Evolutionary conservation across 1,140 invertebrate genomes (phyloP).

Genomic region (Neodiprion lecontei): DNA sequence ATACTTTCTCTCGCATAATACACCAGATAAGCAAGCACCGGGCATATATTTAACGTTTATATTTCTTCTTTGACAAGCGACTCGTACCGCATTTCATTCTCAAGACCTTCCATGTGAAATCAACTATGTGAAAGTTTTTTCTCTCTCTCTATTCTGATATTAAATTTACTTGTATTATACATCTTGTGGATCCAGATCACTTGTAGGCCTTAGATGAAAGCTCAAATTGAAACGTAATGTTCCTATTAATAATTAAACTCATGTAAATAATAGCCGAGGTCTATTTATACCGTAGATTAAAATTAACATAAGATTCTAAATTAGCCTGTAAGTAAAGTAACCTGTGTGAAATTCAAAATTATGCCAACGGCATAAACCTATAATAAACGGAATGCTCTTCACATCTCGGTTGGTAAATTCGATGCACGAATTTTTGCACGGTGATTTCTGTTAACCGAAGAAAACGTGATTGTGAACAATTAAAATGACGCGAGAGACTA

Average conservation of each 20-base stretch:
- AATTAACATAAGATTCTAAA: not conserved
- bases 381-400: no score
- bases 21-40: not conserved
- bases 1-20: not conserved
- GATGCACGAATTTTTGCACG: no score
- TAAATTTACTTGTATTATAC: no score
- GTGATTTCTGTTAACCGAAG: no score
- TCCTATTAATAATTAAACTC: slow-evolving; percentile 12
- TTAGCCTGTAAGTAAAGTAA: not conserved
- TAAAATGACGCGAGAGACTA: no score
- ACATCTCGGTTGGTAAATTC: no score
- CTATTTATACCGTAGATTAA: not conserved
- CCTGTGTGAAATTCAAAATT: no score
- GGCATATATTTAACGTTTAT: not conserved
- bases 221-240: slow-evolving; percentile 10
- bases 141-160: no score
- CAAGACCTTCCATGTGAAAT: not conserved
- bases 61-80: not conserved
- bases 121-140: not conserved
- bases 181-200: not conserved
- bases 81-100: not conserved
- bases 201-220: not conserved
- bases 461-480: no score
- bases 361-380: no score
- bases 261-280: slow-evolving; percentile 8